Evolutionary conservation across 37 sponge, comb jelly and placozoan genomes (phyloP), one percentile per base, ranked within the genome.

Genomic region (Axinella damicornis): DNA sequence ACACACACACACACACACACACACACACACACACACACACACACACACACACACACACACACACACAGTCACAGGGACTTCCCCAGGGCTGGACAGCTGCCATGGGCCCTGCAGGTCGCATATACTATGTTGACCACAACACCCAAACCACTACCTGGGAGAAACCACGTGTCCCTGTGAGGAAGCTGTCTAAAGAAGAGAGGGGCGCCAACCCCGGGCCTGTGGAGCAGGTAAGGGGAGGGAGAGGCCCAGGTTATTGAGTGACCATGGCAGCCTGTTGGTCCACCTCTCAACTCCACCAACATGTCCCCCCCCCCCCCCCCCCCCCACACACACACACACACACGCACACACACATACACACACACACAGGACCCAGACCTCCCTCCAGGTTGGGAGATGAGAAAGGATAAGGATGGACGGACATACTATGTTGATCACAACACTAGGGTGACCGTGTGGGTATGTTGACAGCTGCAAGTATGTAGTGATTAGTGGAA

Each of bases 131-230:
- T 28, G 78, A 95, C 74, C 95, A 95, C 61, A 82, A 59, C 75
- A 89, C 86, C 32, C 75, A 77, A 62, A 85, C 77, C 41, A 95
- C 95, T 22, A 87, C 89, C 22, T 95, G 95, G 95, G 93, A 79
- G 56, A 83, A 81, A 20, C 82, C 82, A n/a, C 71, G 82, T 39
- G 39, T 56, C 69, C 5, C 33, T 16, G 82, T 73, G 40, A 37
- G 35, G 21, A 63, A 74, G 40, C 40, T 76, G 0, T 32, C 59
- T 5, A 24, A 25, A 19, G 75, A 57, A 5, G 74, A 80, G 27
- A 20, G 68, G 5, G 64, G 84, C 14, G 28, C 15, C 27, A 35
- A 27, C n/a, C 60, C 80, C 39, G 54, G 32, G 32, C 80, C 67
- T 53, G 76, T 65, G 1, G 67, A 74, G 31, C 80, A 85, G 78